Evolutionary conservation across 2,888 invertebrate species (phyloP).

Genomic region (Pediacus dermestoides): DNA sequence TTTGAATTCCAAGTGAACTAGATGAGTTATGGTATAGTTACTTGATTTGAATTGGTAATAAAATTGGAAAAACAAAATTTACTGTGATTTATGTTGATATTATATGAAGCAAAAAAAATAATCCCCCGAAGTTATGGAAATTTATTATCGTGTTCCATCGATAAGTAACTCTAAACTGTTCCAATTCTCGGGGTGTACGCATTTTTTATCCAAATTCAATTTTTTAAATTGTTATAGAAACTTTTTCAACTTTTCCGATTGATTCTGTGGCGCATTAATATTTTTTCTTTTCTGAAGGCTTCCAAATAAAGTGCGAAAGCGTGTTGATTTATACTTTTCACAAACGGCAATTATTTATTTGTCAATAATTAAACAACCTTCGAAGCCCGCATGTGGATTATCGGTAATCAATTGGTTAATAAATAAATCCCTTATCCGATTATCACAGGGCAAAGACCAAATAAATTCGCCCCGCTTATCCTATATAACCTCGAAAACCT

Average conservation of each 20-base stretch:
- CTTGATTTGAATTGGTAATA: slow-evolving; percentile 46
- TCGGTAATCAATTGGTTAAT: slow-evolving; percentile 44
- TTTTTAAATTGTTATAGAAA: too few relatives aligned
- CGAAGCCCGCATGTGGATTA: slow-evolving; percentile 35
- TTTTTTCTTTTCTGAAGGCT: too few relatives aligned
- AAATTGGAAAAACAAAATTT: slow-evolving; percentile 43
- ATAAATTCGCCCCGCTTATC: slow-evolving; percentile 42
- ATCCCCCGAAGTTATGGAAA: slow-evolving; percentile 24
- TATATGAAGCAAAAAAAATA: slow-evolving; percentile 39
- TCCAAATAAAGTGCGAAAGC: too few relatives aligned
- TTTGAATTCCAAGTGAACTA: slow-evolving; percentile 38
- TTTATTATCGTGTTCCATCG: slow-evolving; percentile 29
- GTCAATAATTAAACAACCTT: neutral
- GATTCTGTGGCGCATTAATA: too few relatives aligned
- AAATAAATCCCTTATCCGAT: slow-evolving; percentile 47
- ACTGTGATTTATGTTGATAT: slow-evolving; percentile 39
- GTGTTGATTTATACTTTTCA: neutral
- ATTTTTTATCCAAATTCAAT: too few relatives aligned
- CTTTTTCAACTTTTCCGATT: too few relatives aligned
- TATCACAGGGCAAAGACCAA: slow-evolving; percentile 43
- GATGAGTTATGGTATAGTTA: slow-evolving; percentile 42
- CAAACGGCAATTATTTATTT: neutral
- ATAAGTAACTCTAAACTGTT: slow-evolving; percentile 25
- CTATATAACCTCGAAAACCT: slow-evolving; percentile 37
- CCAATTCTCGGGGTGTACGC: slow-evolving; percentile 12